Evolutionary conservation across 2,797 vertebrate species (phyloP), one percentile per base, ranked within the genome.

Genomic region (Platalea minor): DNA sequence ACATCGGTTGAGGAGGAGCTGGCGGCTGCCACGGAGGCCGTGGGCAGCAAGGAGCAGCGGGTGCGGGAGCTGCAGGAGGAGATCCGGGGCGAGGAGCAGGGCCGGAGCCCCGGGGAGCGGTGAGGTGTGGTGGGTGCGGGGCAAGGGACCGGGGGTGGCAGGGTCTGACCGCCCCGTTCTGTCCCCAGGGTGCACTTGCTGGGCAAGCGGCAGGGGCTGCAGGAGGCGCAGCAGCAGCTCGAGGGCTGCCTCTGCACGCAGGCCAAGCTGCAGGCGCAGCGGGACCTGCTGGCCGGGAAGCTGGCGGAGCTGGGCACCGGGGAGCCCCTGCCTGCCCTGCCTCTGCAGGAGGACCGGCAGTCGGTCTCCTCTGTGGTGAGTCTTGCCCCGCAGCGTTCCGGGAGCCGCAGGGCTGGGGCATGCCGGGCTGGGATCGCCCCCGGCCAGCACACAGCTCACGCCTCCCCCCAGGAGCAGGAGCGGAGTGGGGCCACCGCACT

Each of bases 251-350:
- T 98, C 94, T 99, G 99, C 15, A 24, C 96, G 17, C 98, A 98
- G 87, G 98, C 98, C 95, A 99, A 98, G 95, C 98, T 99, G 91
- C 98, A 98, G 96, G 98, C 97, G 13, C 99, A 99, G 97, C 98
- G 98, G 89, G 96, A 98, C 68, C 65, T 98, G 77, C 97, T 99
- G 94, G 97, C 98, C 18, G 94, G 97, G 87, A 99, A 98, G 95
- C 98, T 99, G 95, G 98, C 98, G 8, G 85, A 96, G 69, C 97
- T 99, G 94, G 99, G 98, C 10, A 39, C 91, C 2, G 60, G 86
- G 3, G 99, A 99, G 3, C 98, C 99, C 9, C 98, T 98, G 0
- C 87, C 98, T 0, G 97, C 97, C 51, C 96, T 98, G 24, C 96
- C 96, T 4, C 95, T 99, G 89, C 98, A 98, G 37, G 97, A 98